Base-by-base conservation (phyloP, 2,113 vertebrate species). In the Clarias macrocephalus region DNA sequence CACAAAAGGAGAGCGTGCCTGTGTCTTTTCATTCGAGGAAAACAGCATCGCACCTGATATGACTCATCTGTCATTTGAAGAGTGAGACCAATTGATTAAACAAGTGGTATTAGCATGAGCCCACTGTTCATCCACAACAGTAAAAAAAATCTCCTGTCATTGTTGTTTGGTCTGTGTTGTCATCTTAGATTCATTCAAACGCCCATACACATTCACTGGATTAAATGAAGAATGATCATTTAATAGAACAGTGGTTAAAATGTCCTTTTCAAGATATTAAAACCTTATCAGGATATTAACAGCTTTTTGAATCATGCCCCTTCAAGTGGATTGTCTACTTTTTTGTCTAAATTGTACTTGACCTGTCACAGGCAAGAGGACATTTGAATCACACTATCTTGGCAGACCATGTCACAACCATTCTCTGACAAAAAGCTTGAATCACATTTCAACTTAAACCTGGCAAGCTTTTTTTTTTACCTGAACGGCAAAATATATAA, bases 71-170 rank as follows among this genome's bases (percentile, higher is more conserved):
- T 37, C 79, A 33, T 60, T 33, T 59, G 77, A 80, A 80, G 79
- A 62, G 42, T 62, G 79, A 60, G 57, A 81, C 30, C 57, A 62
- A 81, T 81, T 81, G 79, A 81, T 81, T 81, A 81, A 33, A 37
- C 57, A 81, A 33, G 59, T 42, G 57, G 79, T 62, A 81, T 57
- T 81, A 81, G 2, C 57, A 80, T 33, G 28, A 80, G 30, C 8
- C 30, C 19, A 37, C 15, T 76, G 57, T 42, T 57, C 54, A 73
- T 56, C 28, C 19, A 83, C 19, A 70, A 37, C 30, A 37, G 18
- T 10, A 33, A 59, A 33, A 33, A 5, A 62, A 48, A 83, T 33
- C 28, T 70, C 18, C 28, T 70, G 54, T 25, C 42, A 25, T 52
- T 82, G 5, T 62, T 23, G 3, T 48, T 5, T 15, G 54, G 33